Conservation (phyloP, 2,888 invertebrate species). For the Isotomurus palustris region DNA sequence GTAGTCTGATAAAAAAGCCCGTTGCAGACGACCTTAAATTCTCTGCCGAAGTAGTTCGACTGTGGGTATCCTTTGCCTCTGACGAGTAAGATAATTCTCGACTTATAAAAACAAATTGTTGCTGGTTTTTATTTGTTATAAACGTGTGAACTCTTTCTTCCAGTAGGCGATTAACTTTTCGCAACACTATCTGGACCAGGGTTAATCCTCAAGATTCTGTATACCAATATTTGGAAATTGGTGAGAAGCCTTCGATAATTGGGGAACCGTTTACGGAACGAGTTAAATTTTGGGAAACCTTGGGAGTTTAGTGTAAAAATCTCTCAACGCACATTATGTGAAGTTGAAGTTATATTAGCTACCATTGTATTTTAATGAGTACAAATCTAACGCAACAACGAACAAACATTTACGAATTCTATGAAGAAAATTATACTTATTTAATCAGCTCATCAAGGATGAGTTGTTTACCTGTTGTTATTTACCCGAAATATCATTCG, state of each 20-base stretch:
- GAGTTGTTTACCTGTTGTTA: neutral
- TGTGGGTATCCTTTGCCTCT: constrained; percentile 27
- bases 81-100: constrained; percentile 22
- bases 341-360: neutral
- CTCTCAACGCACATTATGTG: neutral
- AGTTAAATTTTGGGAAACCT: constrained; percentile 27
- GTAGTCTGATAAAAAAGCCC: constrained; percentile 4
- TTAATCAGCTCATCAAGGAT: too few relatives aligned
- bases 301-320: constrained; percentile 14
- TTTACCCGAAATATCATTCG: too few relatives aligned
- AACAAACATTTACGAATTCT: too few relatives aligned
- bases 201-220: constrained; percentile 6
- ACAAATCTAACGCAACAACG: neutral
- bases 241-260: constrained; percentile 17
- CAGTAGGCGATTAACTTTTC: neutral
- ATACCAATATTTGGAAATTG: constrained; percentile 22
- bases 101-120: neutral
- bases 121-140: neutral
- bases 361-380: neutral
- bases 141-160: neutral
- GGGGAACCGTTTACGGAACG: constrained; percentile 31
- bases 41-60: constrained; percentile 20
- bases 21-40: constrained; percentile 32
- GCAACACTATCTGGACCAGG: constrained; percentile 12
- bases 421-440: too few relatives aligned